phyloP scores from a whole-genome alignment of 2,797 vertebrate species.

The Amniataba percoides region DNA sequence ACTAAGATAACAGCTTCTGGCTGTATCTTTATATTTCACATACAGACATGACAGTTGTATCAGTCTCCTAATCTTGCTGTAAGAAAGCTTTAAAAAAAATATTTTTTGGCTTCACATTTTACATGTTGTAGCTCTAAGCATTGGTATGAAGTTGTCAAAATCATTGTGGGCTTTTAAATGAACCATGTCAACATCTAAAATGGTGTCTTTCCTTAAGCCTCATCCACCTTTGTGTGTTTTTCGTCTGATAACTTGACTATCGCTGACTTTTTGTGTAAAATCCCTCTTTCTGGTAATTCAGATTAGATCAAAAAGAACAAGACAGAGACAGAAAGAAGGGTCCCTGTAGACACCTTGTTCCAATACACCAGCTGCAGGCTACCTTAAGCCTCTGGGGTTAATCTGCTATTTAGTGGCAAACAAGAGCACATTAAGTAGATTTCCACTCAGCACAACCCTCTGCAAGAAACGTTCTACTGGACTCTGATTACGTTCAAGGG shows the following conservation, averaged over 20 bases:
- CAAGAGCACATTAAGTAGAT: constrained; percentile 64
- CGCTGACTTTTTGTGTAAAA: constrained; percentile 52
- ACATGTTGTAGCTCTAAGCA: constrained; percentile 15
- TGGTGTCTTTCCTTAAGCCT: constrained; percentile 39
- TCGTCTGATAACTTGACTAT: constrained; percentile 44
- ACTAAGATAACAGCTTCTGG: not conserved
- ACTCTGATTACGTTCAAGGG: constrained; percentile 56
- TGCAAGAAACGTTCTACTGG: constrained; percentile 43
- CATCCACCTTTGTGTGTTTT: constrained; percentile 42
- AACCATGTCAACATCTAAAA: constrained; percentile 12
- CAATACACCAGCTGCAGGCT: constrained; percentile 54
- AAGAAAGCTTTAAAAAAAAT: not conserved
- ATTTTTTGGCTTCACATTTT: constrained; percentile 1
- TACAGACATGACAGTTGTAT: not conserved
- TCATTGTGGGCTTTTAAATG: constrained; percentile 5
- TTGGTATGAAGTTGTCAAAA: constrained; percentile 7
- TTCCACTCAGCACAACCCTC: constrained; percentile 51
- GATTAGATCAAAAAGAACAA: constrained; percentile 43
- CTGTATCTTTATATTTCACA: not conserved
- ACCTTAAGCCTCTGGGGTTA: constrained; percentile 58
- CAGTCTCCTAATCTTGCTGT: not conserved
- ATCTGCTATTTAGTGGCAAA: constrained; percentile 74
- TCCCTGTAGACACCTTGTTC: constrained; percentile 47
- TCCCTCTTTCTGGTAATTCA: constrained; percentile 39
- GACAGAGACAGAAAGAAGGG: constrained; percentile 37